A percentile compares a stretch with the other conserved stretches of the same genome.
Conservation (phyloP, 2,113 vertebrate species). For the Melospiza georgiana region DNA sequence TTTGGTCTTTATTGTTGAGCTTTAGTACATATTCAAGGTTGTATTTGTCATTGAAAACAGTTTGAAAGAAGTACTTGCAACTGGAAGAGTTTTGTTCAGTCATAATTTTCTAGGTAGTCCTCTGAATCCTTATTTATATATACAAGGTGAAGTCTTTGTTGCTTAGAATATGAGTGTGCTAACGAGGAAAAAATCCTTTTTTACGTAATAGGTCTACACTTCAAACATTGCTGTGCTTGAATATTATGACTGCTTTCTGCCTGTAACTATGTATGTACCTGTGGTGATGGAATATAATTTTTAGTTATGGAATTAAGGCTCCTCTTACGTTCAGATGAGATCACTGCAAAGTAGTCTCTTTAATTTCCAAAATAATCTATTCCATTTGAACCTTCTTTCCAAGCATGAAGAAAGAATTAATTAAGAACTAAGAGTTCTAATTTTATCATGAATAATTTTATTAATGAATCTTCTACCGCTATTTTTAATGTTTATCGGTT, state of each 20-base stretch:
- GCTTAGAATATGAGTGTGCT: not conserved
- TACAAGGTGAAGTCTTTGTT: not conserved
- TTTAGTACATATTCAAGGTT: slow-evolving; percentile 19
- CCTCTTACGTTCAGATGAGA: rapidly evolving
- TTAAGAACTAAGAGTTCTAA: not conserved
- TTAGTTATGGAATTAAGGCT: not conserved
- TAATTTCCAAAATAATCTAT: not conserved
- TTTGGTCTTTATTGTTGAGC: not conserved
- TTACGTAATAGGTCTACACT: not conserved
- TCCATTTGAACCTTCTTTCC: not conserved
- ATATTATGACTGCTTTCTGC: not conserved
- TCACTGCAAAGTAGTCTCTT: not conserved
- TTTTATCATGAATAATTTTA: not conserved
- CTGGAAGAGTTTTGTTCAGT: not conserved
- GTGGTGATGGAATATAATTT: not conserved
- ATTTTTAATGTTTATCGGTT: not conserved
- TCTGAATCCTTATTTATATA: not conserved
- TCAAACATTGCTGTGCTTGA: not conserved
- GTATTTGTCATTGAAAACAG: not conserved
- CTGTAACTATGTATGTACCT: not conserved
- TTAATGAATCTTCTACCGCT: not conserved
- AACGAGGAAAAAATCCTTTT: not conserved
- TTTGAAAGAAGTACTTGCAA: not conserved
- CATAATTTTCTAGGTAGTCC: not conserved
- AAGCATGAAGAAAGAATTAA: not conserved